These are phyloP conservation scores for Zaprionus ghesquierei DNA, from an alignment of 1,140 invertebrate species.

Conservation along the genomic window DNA sequence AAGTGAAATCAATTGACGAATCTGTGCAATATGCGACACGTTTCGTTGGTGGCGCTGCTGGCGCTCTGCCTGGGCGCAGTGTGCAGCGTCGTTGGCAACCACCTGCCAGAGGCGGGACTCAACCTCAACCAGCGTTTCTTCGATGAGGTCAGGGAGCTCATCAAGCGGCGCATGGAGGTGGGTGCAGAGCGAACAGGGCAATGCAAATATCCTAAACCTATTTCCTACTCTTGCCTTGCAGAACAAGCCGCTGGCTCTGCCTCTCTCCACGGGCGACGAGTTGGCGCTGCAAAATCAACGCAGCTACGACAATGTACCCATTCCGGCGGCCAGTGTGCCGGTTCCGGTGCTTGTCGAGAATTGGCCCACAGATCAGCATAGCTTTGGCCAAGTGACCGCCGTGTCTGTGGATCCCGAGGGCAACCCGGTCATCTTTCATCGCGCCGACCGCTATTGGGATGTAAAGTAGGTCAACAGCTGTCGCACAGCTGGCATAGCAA, in stretches of 20 bases:
- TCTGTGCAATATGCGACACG: constrained; percentile 21
- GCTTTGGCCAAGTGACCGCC: constrained; percentile 92
- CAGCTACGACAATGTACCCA: constrained; percentile 69
- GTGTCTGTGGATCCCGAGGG: constrained; percentile 91
- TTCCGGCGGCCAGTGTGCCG: constrained; percentile 63
- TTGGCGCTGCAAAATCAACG: constrained; percentile 65
- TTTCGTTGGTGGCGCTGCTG: constrained; percentile 43
- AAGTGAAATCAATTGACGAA: neutral
- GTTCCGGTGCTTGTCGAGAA: constrained; percentile 86
- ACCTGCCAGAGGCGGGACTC: constrained; percentile 63
- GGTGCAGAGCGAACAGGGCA: neutral
- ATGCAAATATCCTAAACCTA: too few species aligned
- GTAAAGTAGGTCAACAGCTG: constrained; percentile 86
- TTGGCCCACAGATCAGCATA: constrained; percentile 87
- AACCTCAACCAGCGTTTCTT: constrained; percentile 76
- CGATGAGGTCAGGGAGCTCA: constrained; percentile 74
- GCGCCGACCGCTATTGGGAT: constrained; percentile 92
- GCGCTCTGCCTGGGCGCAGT: constrained; percentile 25
- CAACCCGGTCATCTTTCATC: constrained; percentile 94
- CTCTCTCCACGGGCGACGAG: constrained; percentile 49
- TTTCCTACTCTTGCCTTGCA: neutral
- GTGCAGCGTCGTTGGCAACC: constrained; percentile 46
- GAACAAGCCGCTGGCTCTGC: constrained; percentile 37
- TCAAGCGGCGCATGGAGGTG: constrained; percentile 73
- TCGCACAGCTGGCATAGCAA: neutral